Evolutionary conservation across 2,113 vertebrate genomes (phyloP).

Genomic region (Tichodroma muraria): DNA sequence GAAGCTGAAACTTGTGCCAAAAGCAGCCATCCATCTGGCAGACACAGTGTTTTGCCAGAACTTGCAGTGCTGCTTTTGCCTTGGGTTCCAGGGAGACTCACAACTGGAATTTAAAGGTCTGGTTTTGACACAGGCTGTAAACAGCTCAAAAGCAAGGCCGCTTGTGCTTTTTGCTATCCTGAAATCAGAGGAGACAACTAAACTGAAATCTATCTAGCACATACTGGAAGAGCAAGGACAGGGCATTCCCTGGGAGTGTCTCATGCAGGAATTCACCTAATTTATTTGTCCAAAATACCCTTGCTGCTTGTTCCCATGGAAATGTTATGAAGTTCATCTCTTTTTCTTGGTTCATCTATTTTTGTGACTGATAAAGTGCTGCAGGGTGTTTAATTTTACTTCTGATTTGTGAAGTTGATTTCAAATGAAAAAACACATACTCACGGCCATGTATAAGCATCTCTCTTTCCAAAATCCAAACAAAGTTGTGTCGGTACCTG

Average conservation of each 20-base stretch:
- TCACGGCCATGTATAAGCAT: background rate
- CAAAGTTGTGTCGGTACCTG: background rate
- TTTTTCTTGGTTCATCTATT: background rate
- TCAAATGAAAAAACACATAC: background rate
- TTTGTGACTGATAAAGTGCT: background rate
- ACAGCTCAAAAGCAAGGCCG: background rate
- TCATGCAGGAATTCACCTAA: background rate
- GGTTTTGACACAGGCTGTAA: background rate
- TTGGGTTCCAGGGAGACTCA: background rate
- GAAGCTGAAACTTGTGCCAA: conserved; percentile 21
- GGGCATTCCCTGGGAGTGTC: background rate
- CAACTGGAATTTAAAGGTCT: background rate
- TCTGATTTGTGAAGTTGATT: background rate
- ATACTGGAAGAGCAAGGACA: background rate
- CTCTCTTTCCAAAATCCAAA: background rate
- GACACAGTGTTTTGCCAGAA: background rate
- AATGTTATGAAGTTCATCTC: background rate
- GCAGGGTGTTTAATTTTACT: background rate
- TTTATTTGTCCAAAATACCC: background rate
- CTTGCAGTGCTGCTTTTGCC: background rate
- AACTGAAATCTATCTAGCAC: background rate
- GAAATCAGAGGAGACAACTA: background rate
- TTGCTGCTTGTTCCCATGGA: background rate
- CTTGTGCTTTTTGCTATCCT: background rate
- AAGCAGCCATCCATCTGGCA: conserved; percentile 18